Conservation (phyloP, 2,113 vertebrate genomes). For the Gnathonemus longibarbis region DNA sequence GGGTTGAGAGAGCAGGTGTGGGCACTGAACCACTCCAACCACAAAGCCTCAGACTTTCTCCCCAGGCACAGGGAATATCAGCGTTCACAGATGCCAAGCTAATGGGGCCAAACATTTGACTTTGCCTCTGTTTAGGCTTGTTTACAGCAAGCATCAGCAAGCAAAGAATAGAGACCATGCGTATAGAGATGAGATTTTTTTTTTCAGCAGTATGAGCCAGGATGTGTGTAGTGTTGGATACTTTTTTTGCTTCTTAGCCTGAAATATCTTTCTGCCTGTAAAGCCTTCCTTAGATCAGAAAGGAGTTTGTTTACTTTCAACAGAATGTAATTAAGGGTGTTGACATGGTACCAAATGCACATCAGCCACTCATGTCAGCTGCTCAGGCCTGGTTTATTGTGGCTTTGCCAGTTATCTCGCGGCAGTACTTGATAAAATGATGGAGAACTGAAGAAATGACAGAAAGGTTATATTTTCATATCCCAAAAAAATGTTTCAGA, state of each 20-base stretch:
- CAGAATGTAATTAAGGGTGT: background rate
- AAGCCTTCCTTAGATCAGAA: background rate
- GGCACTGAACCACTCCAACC: background rate
- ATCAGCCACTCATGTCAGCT: background rate
- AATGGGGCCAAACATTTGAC: background rate
- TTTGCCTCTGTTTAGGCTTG: background rate
- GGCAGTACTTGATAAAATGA: background rate
- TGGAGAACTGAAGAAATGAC: conserved; percentile 1
- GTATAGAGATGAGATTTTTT: background rate
- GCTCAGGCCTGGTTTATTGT: background rate
- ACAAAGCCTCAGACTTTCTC: background rate
- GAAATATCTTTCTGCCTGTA: background rate
- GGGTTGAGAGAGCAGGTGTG: background rate
- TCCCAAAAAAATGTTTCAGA: background rate
- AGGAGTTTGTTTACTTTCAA: background rate
- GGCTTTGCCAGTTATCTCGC: background rate
- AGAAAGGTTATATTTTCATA: background rate
- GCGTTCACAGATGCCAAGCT: background rate
- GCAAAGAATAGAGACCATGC: background rate
- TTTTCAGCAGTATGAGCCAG: background rate
- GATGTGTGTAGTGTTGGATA: background rate
- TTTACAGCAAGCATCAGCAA: background rate
- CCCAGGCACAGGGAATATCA: background rate
- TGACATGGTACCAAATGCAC: background rate
- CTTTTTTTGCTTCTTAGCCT: background rate